These are phyloP conservation scores for Glossosoma conforme DNA, from an alignment of 1,140 invertebrate genomes.

Conservation along the genomic window DNA sequence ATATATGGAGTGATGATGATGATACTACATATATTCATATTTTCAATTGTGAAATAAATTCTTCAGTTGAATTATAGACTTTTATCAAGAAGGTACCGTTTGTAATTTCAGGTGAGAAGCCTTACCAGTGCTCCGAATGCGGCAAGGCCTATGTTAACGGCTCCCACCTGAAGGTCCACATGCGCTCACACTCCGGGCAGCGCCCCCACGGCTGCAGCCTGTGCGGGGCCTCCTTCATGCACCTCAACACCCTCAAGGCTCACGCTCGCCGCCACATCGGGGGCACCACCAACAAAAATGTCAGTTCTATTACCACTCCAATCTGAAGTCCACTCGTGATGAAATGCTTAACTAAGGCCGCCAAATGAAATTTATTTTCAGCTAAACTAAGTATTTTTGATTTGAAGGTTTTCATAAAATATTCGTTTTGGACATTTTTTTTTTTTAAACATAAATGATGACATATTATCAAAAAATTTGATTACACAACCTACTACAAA, in stretches of 20 bases:
- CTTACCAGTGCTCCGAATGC: conserved; percentile 66
- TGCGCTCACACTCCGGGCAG: conserved; percentile 24
- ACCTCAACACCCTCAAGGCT: conserved; percentile 19
- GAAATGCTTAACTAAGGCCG: too few relatives aligned
- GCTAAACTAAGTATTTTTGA: too few relatives aligned
- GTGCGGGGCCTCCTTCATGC: conserved; percentile 30
- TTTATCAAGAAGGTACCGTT: conserved; percentile 33
- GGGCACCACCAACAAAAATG: conserved; percentile 15
- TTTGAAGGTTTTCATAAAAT: too few relatives aligned
- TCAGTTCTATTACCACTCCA: conserved; percentile 12
- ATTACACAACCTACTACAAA: too few relatives aligned
- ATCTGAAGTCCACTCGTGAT: too few relatives aligned
- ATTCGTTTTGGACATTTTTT: too few relatives aligned
- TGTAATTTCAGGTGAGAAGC: conserved; percentile 63
- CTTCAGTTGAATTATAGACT: background rate
- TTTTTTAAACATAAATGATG: too few relatives aligned
- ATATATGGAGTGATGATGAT: too few relatives aligned
- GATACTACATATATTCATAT: too few relatives aligned
- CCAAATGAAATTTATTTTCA: too few relatives aligned
- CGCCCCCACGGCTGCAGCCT: conserved; percentile 29
- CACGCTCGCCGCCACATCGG: conserved; percentile 19
- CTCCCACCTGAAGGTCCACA: conserved; percentile 29
- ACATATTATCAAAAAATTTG: too few relatives aligned
- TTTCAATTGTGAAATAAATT: background rate
- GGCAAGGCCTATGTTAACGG: conserved; percentile 49